A percentile compares a stretch with the other conserved stretches of the same genome.
phyloP scores from a whole-genome alignment of 2,797 vertebrate species.

The Pantherophis vulpinus region DNA sequence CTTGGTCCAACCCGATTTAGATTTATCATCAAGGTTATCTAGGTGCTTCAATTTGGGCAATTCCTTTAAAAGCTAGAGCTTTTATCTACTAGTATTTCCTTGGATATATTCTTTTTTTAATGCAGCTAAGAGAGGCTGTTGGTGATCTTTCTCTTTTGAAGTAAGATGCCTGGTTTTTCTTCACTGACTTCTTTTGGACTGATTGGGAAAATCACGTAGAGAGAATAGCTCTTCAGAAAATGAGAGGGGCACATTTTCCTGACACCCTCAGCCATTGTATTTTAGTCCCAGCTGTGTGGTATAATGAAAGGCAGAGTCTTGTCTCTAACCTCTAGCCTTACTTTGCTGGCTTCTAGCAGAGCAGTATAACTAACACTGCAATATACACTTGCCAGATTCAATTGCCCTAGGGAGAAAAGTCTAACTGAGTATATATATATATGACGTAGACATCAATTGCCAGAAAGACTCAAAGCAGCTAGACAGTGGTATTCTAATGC shows the following conservation, averaged over 20 bases:
- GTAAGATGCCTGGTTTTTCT: background rate
- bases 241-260: background rate
- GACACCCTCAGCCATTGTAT: background rate
- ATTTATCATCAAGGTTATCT: background rate
- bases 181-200: background rate
- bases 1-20: background rate
- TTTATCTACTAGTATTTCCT: background rate
- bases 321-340: slow-evolving; percentile 5
- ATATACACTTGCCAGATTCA: background rate
- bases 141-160: background rate
- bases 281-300: background rate
- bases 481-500: background rate
- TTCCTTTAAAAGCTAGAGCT: background rate
- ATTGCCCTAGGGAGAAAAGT: background rate
- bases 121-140: background rate
- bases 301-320: slow-evolving; percentile 7
- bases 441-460: background rate
- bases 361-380: background rate
- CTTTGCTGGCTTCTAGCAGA: background rate
- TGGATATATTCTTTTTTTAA: too few species aligned
- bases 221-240: background rate
- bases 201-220: background rate
- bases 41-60: background rate
- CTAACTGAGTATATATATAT: background rate
- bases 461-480: background rate